Evolutionary conservation across 2,888 invertebrate species (phyloP).

Genomic region (Andrena haemorrhoa): DNA sequence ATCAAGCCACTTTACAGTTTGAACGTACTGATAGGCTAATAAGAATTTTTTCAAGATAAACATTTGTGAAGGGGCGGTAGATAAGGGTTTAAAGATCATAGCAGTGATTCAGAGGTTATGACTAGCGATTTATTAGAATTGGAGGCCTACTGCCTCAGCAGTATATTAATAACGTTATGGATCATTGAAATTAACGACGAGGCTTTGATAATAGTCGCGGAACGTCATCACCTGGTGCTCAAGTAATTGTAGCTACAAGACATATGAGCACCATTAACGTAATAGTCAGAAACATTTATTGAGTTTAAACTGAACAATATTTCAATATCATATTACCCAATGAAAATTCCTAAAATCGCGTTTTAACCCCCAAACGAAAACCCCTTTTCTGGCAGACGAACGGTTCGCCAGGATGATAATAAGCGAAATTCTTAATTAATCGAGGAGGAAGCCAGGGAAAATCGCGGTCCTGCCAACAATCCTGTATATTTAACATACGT

Average conservation of each 20-base stretch:
- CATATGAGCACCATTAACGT: too few relatives aligned
- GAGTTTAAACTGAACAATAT: too few relatives aligned
- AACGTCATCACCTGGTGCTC: too few relatives aligned
- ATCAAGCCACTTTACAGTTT: not conserved
- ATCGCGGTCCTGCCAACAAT: conserved; percentile 60
- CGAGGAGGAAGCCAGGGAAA: conserved; percentile 10
- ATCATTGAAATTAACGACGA: too few relatives aligned
- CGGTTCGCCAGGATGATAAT: conserved; percentile 54
- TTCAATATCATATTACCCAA: too few relatives aligned
- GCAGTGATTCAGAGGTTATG: not conserved
- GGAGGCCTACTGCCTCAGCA: too few relatives aligned
- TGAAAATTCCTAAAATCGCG: not conserved
- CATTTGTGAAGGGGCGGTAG: not conserved
- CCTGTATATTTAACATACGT: conserved; percentile 58
- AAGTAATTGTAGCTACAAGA: too few relatives aligned
- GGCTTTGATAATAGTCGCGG: too few relatives aligned
- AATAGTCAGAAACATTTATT: too few relatives aligned
- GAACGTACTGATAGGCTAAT: not conserved
- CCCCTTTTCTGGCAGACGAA: conserved; percentile 1
- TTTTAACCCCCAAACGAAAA: conserved; percentile 14
- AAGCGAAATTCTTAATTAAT: conserved; percentile 63
- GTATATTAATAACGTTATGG: too few relatives aligned
- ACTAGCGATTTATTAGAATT: not conserved
- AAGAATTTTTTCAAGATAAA: not conserved
- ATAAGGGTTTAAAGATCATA: not conserved